phyloP scores from a whole-genome alignment of 2,888 invertebrate species.

The Himalopsyche tibetana region DNA sequence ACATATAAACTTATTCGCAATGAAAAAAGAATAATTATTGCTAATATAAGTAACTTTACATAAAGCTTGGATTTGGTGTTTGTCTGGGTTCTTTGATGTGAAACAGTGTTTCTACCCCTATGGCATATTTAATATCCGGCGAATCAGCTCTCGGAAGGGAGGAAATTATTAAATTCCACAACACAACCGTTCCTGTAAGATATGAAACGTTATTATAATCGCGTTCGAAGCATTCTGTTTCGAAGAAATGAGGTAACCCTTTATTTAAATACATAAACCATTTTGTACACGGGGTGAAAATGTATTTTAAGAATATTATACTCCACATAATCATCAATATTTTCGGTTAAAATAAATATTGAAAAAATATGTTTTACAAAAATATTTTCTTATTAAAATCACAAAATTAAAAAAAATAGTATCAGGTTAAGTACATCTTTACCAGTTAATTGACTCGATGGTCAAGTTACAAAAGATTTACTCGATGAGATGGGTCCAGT shows the following conservation, averaged over 20 bases:
- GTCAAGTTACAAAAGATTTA: no score
- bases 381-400: no score
- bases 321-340: neutral
- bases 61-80: neutral
- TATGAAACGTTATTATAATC: neutral
- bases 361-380: no score
- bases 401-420: no score
- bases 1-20: no score
- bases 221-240: neutral
- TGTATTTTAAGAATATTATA: neutral
- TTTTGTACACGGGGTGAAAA: neutral
- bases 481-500: no score
- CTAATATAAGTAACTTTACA: no score
- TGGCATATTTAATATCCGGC: slow-evolving; percentile 55
- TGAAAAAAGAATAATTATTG: no score
- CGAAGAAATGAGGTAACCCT: neutral
- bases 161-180: slow-evolving; percentile 54
- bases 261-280: slow-evolving; percentile 29
- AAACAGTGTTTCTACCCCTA: neutral
- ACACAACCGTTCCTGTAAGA: neutral
- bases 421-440: no score
- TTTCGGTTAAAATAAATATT: no score
- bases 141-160: slow-evolving; percentile 35
- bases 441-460: no score
- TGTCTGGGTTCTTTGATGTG: neutral